Conservation (phyloP, 2,797 vertebrate species). For the Enteromius treurensis region DNA sequence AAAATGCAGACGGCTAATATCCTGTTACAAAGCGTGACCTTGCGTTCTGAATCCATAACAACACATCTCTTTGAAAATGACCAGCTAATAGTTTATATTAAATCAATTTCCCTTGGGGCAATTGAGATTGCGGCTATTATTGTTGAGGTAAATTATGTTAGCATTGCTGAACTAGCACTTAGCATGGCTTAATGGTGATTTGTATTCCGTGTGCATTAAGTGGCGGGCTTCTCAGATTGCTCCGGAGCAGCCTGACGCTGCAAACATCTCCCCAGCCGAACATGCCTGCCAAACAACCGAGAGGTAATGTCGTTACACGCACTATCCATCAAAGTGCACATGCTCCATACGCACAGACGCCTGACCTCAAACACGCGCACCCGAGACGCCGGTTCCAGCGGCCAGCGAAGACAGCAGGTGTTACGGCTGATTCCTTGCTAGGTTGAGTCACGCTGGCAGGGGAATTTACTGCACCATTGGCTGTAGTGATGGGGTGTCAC, state of each 20-base stretch:
- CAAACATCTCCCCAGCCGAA: constrained; percentile 49
- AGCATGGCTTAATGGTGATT: constrained; percentile 52
- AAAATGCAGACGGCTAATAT: constrained; percentile 28
- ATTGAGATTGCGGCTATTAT: constrained; percentile 49
- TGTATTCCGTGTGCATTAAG: constrained; percentile 42
- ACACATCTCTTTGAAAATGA: constrained; percentile 48
- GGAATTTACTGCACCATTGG: constrained; percentile 61
- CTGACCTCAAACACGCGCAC: constrained; percentile 25
- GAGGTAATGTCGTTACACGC: constrained; percentile 54
- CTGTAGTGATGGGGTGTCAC: constrained; percentile 56
- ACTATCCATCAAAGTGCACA: constrained; percentile 50
- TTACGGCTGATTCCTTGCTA: constrained; percentile 53
- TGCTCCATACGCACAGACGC: constrained; percentile 30
- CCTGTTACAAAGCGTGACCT: constrained; percentile 27
- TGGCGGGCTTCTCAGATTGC: constrained; percentile 7
- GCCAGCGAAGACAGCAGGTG: constrained; percentile 56
- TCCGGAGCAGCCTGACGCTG: constrained; percentile 21
- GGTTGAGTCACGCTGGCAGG: constrained; percentile 50
- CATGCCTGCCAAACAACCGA: constrained; percentile 54
- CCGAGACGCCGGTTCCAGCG: constrained; percentile 17
- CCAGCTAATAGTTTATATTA: constrained; percentile 56
- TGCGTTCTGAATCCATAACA: constrained; percentile 26
- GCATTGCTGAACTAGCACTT: constrained; percentile 56
- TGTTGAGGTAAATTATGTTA: constrained; percentile 60
- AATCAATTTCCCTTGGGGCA: constrained; percentile 54